Base-by-base conservation (phyloP, 2,797 vertebrate species). In the Cephalopachus bancanus region DNA sequence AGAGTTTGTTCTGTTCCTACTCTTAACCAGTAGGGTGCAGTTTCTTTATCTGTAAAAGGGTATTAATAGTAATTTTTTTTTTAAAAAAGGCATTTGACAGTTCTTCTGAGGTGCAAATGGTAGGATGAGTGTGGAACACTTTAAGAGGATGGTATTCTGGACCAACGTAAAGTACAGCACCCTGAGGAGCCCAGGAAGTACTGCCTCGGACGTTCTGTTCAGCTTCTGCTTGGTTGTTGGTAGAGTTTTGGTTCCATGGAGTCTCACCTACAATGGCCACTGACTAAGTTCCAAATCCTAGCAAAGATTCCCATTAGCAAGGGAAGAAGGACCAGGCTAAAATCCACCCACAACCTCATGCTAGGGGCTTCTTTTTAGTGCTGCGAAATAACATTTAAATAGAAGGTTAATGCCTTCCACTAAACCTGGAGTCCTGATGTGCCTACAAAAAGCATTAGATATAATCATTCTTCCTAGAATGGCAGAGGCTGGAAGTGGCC, bases 361-460 rank as follows among this genome's bases (percentile, higher is more conserved):
- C 85, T 59, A 90, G 53, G 81, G 11, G 55, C 28, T 89, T 94
- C 84, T 81, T 93, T 92, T 86, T 57, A 94, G 69, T 85, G 3
- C 62, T 79, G 55, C 96, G 72, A 95, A 97, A 84, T 94, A 96
- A 91, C 76, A 65, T n/a, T 97, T 93, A 95, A 88, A 78, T 81
- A 67, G 76, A 71, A 88, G 75, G 89, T 85, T 95, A 96, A 84
- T 94, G 33, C 92, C 88, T 92, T 20, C 1, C 30, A 72, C 30
- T 44, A 15, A 83, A 95, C 93, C 83, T 79, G 79, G 76, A 74
- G 2, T 97, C 84, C 8, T 20, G 53, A 72, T 83, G 78, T 85
- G 79, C 17, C 53, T 51, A 11, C 49, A 11, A 7, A 64, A 94
- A 65, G 67, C 0, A 7, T 59, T 81, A 90, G 30, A 12, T 65